A percentile compares a stretch with the other conserved stretches of the same genome.
Conservation (phyloP, 2,113 vertebrate genomes). For the Siphamia tubifer region DNA sequence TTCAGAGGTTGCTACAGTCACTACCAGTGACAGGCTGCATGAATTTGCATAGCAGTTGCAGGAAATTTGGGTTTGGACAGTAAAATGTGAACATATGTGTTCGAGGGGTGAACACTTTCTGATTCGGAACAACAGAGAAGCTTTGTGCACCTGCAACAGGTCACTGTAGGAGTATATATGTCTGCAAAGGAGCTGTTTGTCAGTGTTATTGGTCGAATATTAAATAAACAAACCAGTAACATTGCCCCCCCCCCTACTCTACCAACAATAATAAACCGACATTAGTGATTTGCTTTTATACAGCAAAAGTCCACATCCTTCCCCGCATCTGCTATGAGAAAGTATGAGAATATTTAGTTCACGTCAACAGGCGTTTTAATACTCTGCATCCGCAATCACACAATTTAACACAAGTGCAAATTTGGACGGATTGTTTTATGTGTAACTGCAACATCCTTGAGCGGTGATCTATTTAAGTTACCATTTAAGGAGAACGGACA, state of each 20-base stretch:
- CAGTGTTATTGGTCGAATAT: not conserved
- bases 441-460: not conserved
- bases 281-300: not conserved
- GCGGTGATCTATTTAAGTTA: not conserved
- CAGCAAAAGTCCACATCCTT: not conserved
- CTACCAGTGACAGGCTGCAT: not conserved
- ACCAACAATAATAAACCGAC: not conserved
- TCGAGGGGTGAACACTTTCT: slow-evolving; percentile 13
- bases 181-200: not conserved
- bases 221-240: not conserved
- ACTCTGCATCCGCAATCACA: slow-evolving; percentile 22
- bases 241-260: not conserved
- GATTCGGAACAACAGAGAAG: slow-evolving; percentile 14
- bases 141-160: slow-evolving; percentile 58
- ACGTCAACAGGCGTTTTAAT: no score
- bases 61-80: not conserved
- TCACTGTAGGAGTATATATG: slow-evolving; percentile 1
- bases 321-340: not conserved
- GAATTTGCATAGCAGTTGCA: slow-evolving; percentile 52
- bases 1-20: not conserved
- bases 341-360: no score
- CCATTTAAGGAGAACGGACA: slow-evolving; percentile 39
- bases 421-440: no score
- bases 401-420: not conserved
- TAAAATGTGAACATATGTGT: not conserved